Evolutionary conservation across 2,888 invertebrate genomes (phyloP), one percentile per base, ranked within the genome.

Genomic region (Iphiclides podalirius): DNA sequence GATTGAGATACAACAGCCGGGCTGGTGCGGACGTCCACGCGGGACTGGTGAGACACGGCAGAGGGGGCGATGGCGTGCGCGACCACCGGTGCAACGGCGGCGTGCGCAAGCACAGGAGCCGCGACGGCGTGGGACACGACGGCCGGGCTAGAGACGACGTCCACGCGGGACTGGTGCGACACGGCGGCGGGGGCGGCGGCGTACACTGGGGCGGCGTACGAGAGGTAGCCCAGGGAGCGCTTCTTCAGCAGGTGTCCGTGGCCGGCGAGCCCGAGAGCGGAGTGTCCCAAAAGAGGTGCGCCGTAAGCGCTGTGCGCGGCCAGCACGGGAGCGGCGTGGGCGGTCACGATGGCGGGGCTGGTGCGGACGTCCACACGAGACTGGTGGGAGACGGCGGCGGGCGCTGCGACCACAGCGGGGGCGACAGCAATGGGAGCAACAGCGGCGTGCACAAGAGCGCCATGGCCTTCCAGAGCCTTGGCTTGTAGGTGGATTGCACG

Each of bases 21-120:
- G 60, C 70, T 64, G 38, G 70, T 68, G 49, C 64, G 65, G 41
- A 79, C 71, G 47, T 78, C 79, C 35, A 79, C 67, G 33, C 88
- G 84, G 58, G 89, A 84, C 63, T 90, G 89, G 59, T 84, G 86
- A 4, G 85, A 86, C 2, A 90, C 88, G 20, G 80, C 77, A 36
- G 87, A 63, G 6, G 89, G 79, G 9, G 54, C 26, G 12, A 53
- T 40, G 12, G 67, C 56, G 23, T 73, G 72, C 12, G 72, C 58
- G 35, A 61, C 58, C 28, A 64, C 56, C 44, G 74, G 72, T 37
- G 52, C 40, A 28, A 56, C 39, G 28, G 56, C 49, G 4, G 57
- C 51, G 39, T 23, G 35, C 2, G 54, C 49, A 15, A 56, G 37
- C 9, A 53, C 51, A 67, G 70, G 13, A 2, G 42, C 42, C 52